Evolutionary conservation across 2,797 vertebrate species (phyloP), one percentile per base, ranked within the genome.

Genomic region (Cyclura pinguis): DNA sequence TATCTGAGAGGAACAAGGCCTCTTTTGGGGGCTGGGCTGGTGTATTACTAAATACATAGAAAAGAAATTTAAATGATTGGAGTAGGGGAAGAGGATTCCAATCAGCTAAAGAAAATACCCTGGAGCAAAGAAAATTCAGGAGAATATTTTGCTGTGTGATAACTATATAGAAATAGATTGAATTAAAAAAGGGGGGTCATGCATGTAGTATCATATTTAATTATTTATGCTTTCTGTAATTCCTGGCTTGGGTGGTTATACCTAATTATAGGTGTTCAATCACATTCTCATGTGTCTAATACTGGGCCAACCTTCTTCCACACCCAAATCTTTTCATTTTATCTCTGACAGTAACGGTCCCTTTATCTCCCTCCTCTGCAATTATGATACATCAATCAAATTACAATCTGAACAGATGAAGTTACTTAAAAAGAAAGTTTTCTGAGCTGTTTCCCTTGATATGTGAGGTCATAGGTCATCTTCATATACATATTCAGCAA

Each of bases 161-260:
- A 85, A 50, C n/a, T 22, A 29, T 73, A 35, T 55, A 82, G 24
- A 3, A 84, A 62, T 73, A 89, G 55, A 0, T 42, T 50, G 69
- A 7, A 64, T 0, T 69, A 13, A 57, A 92, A 80, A 57, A 62
- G 85, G 57, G 57, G 85, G 57, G 57, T 59, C 20, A 57, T 59
- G 38, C 55, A 24, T 62, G 32, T 59, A 57, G 55, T 84, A 27
- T 82, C 80, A 81, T 81, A 82, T 74, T 29, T 80, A 4, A 29
- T 67, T 76, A 87, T 22, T 35, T n/a, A 86, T 5, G 6, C 52
- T 16, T 81, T 78, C 73, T 77, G 57, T 50, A 89, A 89, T 0
- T 0, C 0, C 35, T 2, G 1, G 14, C 0, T 83, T 35, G 24
- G 91, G 7, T 0, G 0, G 87, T 87, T 3, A 35, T 0, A 22